Conservation (phyloP, 2,113 vertebrate species). For the Python bivittatus region DNA sequence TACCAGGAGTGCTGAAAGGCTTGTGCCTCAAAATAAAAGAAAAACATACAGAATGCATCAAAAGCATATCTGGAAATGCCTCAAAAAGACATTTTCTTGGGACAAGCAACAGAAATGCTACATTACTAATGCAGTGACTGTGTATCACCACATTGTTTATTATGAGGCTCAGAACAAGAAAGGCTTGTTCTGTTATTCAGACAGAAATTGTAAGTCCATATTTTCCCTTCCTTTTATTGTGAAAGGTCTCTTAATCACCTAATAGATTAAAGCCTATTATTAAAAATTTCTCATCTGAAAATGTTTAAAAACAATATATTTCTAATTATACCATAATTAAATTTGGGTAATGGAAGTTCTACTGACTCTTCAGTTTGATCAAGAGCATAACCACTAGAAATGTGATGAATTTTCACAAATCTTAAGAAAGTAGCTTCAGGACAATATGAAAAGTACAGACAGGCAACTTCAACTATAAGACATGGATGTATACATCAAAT, state of each 20-base stretch:
- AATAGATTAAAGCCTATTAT: not conserved
- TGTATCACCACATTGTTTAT: not conserved
- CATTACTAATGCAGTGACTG: not conserved
- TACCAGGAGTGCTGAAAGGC: constrained; percentile 81
- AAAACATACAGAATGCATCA: not conserved
- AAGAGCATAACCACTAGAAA: not conserved
- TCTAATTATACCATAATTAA: not conserved
- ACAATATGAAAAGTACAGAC: not conserved
- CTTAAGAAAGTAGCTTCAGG: not conserved
- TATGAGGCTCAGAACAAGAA: not conserved
- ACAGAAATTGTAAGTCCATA: not conserved
- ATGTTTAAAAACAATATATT: not conserved
- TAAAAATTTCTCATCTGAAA: not conserved
- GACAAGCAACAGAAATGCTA: not conserved
- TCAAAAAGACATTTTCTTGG: not conserved
- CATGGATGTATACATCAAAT: not conserved
- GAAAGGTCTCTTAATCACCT: not conserved
- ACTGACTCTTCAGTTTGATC: not conserved
- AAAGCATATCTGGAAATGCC: not conserved
- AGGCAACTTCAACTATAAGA: not conserved
- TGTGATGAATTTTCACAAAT: not conserved
- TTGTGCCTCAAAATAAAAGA: constrained; percentile 73
- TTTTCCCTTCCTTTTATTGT: not conserved
- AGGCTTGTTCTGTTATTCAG: not conserved
- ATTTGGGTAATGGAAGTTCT: not conserved